Base-by-base conservation (phyloP, 2,888 invertebrate species). In the Chrysolina haemoptera region DNA sequence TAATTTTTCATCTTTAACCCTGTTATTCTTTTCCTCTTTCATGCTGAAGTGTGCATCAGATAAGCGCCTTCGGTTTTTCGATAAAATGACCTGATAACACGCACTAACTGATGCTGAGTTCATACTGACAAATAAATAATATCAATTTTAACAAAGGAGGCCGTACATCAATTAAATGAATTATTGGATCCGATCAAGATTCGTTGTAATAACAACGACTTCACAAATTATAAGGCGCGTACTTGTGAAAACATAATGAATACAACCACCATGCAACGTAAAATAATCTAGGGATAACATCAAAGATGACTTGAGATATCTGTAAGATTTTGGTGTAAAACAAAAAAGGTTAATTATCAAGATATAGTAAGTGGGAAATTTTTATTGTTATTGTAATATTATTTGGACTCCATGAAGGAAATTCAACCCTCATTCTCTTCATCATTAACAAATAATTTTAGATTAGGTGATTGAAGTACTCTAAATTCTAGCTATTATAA, bases 141-240 rank as follows among this genome's bases (percentile, higher is more conserved):
- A 71, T 67, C 72, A 50, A 72, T 72, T 72, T 67, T 55, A 43
- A 53, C 72, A 68, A 68, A 72, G 72, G 41, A 63, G 72, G 62
- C 68, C 72, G 50, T 68, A 46, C 40, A 20, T 63, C 68, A 63
- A 68, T 72, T 63, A 68, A 66, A 72, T 67, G 68, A 71, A 67
- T 71, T 71, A 68, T 68, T 72, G 72, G 72, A 68, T 63, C 53
- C 68, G 68, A 53, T 18, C 53, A 53, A 59, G 59, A 59, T 59
- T 35, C 59, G 16, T 59, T 16, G 18, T 68, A 71, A 76, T 73
- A 71, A 71, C 71, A 68, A 71, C 67, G 74, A 72, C 62, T 63
- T 70, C 64, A 70, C 72, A 76, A 76, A 76, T 76, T 76, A 76
- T 70, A 74, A 72, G 74, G 73, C 71, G 62, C 64, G 66, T 72